Percentiles rank a stretch among this genome's conserved stretches.
phyloP scores from a whole-genome alignment of 37 sponge, comb jelly and placozoan species.

The Axinella damicornis region DNA sequence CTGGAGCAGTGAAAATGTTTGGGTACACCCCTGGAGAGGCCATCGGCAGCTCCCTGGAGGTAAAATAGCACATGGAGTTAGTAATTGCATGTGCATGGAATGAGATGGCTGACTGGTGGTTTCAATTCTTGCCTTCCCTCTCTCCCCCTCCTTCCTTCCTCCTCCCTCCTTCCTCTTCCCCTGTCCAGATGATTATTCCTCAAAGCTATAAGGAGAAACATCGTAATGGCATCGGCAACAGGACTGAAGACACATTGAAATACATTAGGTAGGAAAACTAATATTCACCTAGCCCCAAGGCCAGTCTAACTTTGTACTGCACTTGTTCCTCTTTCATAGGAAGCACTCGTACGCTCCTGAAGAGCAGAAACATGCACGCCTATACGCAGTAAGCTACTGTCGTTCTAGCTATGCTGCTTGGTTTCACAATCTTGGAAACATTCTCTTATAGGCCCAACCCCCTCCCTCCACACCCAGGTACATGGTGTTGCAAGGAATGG shows the following conservation, averaged over 20 bases:
- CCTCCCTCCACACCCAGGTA: constrained; percentile 16
- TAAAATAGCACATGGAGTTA: too few species aligned
- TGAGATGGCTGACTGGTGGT: too few species aligned
- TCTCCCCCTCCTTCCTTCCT: neutral
- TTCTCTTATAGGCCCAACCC: too few species aligned
- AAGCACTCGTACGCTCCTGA: constrained; percentile 70
- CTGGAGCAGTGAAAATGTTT: constrained; percentile 73
- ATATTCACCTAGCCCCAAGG: neutral
- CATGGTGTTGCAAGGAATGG: constrained; percentile 56
- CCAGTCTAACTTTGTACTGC: neutral
- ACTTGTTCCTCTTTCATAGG: constrained; percentile 10
- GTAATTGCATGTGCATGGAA: too few species aligned
- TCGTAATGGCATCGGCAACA: constrained; percentile 50
- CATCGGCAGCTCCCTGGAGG: constrained; percentile 65
- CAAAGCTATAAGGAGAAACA: constrained; percentile 58
- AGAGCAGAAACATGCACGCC: constrained; percentile 75
- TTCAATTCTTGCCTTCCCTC: too few species aligned
- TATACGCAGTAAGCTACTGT: constrained; percentile 54
- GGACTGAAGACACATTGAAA: constrained; percentile 47
- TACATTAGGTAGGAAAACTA: constrained; percentile 40
- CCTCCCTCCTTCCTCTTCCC: too few species aligned
- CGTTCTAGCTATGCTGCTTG: too few species aligned
- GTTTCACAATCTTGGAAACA: too few species aligned
- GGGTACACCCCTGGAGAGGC: constrained; percentile 76
- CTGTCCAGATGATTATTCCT: constrained; percentile 65